Evolutionary conservation across 92 coral and sea anemone genomes (phyloP), one percentile per base, ranked within the genome.

Genomic region (Parazoanthus atlanticus): DNA sequence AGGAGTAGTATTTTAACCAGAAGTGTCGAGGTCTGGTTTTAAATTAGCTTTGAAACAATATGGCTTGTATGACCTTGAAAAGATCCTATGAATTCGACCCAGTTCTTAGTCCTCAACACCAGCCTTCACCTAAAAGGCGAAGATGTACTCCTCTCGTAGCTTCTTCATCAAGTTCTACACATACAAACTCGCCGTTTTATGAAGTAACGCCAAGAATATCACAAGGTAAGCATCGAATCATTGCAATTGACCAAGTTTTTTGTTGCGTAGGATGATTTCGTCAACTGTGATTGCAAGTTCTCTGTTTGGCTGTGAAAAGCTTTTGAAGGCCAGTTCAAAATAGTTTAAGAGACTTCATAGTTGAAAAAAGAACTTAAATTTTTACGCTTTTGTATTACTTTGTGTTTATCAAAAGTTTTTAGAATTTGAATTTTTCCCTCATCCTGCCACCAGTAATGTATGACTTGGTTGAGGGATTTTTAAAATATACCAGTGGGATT

Each of bases 51-150:
- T 52, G 52, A 58, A 69, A 46, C n/a, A 93, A 91, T 82, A 97
- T 95, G 99, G 98, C 99, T 91, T 97, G 99, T 94, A 98, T 98
- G 85, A 97, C 99, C 32, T 93, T 97, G 85, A 97, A 97, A 90
- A 94, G 99, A 89, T 95, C 99, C 26, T 95, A 94, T 75, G 99
- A 97, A 86, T 95, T 97, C 70, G 99, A 97, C 81, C 98, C 99
- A n/a, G 90, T 97, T 40, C 86, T 96, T 40, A 97, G 98, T 74
- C 97, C 98, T 74, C 99, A 97, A 88, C 99, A 95, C 82, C 99
- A 97, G 84, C 99, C 99, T 66, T 95, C 98, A 61, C 95, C 98
- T 26, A 97, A 97, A 74, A 91, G 99, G 79, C 94, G 99, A 79
- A 92, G 99, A 88, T 97, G 98, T 46, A 88, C 91, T 76, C 94